Conservation (phyloP, 2,888 invertebrate genomes). For the Escarpia spicata region DNA sequence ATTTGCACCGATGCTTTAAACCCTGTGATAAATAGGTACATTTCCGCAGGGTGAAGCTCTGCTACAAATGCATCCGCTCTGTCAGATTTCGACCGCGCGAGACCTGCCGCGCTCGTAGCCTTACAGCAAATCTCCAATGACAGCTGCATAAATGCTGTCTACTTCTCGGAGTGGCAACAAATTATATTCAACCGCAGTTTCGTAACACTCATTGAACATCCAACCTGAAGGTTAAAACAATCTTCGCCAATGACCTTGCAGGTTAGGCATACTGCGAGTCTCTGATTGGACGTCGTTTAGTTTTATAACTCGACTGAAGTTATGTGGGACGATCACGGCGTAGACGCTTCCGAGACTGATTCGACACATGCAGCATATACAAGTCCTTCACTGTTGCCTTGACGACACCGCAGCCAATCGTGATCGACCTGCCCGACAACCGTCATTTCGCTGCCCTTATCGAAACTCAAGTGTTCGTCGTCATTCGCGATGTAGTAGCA, state of each 20-base stretch:
- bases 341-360: background rate
- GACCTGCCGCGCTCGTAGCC: background rate
- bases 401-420: slow-evolving; percentile 42
- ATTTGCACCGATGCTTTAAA: background rate
- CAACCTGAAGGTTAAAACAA: no score
- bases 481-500: slow-evolving; percentile 42
- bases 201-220: background rate
- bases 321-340: background rate
- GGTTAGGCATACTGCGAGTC: background rate
- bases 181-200: background rate
- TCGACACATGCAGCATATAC: slow-evolving; percentile 40
- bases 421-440: slow-evolving; percentile 33
- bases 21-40: background rate
- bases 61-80: background rate
- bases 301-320: background rate
- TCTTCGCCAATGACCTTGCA: background rate
- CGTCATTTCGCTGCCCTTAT: slow-evolving; percentile 37
- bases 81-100: background rate
- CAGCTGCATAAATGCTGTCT: background rate
- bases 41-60: background rate
- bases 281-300: background rate
- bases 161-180: background rate
- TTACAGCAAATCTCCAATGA: background rate
- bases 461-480: slow-evolving; percentile 41
- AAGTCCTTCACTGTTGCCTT: slow-evolving; percentile 36